Evolutionary conservation across 1,140 invertebrate genomes (phyloP).

Genomic region (Aphelenchoides avenae): DNA sequence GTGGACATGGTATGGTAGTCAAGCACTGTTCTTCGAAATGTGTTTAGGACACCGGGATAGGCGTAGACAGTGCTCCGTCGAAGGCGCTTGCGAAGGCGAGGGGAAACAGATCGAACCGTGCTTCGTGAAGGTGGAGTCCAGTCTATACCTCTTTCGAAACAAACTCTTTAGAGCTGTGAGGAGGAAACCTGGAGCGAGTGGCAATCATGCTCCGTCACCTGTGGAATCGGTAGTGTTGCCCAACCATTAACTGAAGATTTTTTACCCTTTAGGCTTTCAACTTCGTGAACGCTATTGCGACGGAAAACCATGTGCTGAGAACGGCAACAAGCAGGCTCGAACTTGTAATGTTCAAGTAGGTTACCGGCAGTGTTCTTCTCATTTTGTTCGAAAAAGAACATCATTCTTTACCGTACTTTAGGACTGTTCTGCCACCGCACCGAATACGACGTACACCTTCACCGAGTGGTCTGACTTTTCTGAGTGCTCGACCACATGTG

Average conservation of each 20-base stretch:
- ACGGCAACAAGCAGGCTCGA: conserved; percentile 53
- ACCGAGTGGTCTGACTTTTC: no score
- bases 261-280: no score
- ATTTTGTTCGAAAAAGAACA: no score
- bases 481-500: conserved; percentile 43
- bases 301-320: conserved; percentile 33
- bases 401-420: no score
- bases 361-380: no score
- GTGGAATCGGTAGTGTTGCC: no score
- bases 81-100: conserved; percentile 35
- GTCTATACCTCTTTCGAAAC: conserved; percentile 1
- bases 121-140: no score
- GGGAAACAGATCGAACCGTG: conserved; percentile 15
- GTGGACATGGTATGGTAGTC: conserved; percentile 47
- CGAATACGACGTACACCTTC: no score
- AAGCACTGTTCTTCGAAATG: no score
- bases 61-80: conserved; percentile 25
- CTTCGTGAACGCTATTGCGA: conserved; percentile 48
- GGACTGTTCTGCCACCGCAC: no score
- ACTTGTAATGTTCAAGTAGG: conserved; percentile 55
- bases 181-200: conserved; percentile 47
- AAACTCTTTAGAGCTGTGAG: conserved; percentile 2
- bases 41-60: not conserved
- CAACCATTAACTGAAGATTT: no score
- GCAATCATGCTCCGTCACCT: conserved; percentile 51